phyloP scores from a whole-genome alignment of 2,797 vertebrate species.

The Kryptopterus vitreolus region DNA sequence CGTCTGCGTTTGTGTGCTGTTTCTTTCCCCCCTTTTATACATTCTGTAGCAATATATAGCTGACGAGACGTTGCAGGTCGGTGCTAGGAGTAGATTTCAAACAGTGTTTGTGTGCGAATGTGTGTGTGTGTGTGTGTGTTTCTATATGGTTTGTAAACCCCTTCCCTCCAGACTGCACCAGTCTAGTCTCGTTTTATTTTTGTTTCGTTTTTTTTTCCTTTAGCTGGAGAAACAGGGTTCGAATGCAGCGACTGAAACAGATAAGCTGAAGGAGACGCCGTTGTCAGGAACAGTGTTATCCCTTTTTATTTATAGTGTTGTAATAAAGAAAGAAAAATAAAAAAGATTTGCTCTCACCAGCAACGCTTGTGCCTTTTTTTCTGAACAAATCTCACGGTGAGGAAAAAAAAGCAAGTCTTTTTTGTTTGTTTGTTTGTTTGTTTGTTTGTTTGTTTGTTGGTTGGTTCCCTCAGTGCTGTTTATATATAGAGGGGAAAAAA shows the following conservation, averaged over 20 bases:
- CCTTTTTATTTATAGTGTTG: conserved; percentile 46
- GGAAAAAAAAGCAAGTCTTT: conserved; percentile 9
- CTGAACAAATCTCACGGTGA: conserved; percentile 64
- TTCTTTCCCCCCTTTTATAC: conserved; percentile 59
- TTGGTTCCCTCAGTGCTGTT: background rate
- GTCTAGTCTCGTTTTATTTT: conserved; percentile 24
- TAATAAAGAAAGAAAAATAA: conserved; percentile 21
- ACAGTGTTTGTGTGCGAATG: conserved; percentile 48
- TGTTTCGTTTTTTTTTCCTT: conserved; percentile 17
- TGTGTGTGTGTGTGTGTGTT: conserved; percentile 36
- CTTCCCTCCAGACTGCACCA: conserved; percentile 25
- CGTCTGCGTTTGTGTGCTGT: conserved; percentile 64
- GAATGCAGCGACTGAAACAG: conserved; percentile 37
- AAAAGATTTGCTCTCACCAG: conserved; percentile 63
- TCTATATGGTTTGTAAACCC: background rate
- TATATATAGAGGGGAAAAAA: conserved; percentile 32
- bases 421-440: background rate
- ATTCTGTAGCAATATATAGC: conserved; percentile 72
- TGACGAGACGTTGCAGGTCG: conserved; percentile 46
- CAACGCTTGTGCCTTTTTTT: conserved; percentile 74
- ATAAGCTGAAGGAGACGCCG: conserved; percentile 38
- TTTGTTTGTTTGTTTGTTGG: background rate
- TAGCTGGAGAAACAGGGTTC: conserved; percentile 34
- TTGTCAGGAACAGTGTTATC: conserved; percentile 67
- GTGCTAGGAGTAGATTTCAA: conserved; percentile 53